Evolutionary conservation across 2,113 vertebrate species (phyloP), one percentile per base, ranked within the genome.

Genomic region (Oryzias celebensis): DNA sequence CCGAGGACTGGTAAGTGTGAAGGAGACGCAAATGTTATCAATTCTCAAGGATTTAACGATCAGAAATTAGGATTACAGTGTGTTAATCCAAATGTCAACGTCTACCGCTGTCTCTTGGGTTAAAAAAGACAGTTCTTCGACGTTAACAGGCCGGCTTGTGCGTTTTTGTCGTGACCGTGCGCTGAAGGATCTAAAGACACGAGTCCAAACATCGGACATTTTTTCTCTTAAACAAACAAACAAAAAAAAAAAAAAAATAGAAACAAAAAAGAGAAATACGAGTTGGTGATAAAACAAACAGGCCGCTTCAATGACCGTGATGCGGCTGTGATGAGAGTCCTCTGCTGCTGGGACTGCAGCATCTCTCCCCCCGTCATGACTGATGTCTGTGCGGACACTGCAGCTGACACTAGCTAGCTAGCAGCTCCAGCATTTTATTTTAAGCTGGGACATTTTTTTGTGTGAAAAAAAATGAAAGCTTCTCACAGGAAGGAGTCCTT

Each of bases 1-100:
- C 83, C 54, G 69, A 64, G 68, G 75, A 87, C 83, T 71, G 91
- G 92, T 92, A 83, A 92, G 91, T 92, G 83, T 56, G 68, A 82
- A 70, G 76, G 85, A 69, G 68, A 75, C 72, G 68, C 64, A 76
- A 83, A 82, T 41, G 56, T 31, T 51, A 53, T 82, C 76, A 81
- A 78, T 58, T 22, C 18, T 52, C 26, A n/a, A 44, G 51, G 66
- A 67, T 14, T 43, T 22, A 13, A 22, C n/a, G 8, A n/a, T 23
- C 48, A 20, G 23, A 16, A 17, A 58, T 51, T 17, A 1, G 15
- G 3, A 20, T 24, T 4, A 53, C 49, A 13, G 61, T 31, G 31
- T 17, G 1, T 36, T 12, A n/a, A 20, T 28, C 22, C 1, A 22
- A 6, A 14, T 15, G 15, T 52, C 17, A 23, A 23, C 52, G 52